Evolutionary conservation across 2,888 invertebrate genomes (phyloP).

Genomic region (Nesidiocoris tenuis): DNA sequence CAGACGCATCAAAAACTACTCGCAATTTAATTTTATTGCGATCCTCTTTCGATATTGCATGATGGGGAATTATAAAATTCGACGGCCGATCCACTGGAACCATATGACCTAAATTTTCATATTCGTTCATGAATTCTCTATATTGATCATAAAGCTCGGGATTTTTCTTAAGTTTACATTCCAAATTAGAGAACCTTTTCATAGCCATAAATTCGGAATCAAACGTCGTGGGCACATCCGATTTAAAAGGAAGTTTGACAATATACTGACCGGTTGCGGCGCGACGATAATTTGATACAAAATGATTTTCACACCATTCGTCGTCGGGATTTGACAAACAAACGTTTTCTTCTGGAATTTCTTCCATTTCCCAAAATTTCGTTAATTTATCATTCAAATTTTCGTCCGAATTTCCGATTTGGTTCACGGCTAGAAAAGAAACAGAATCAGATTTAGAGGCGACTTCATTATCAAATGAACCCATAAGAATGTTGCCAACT

Average conservation of each 20-base stretch:
- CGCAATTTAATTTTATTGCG: not conserved
- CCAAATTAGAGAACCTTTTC: slow-evolving; percentile 16
- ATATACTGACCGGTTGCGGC: slow-evolving; percentile 7
- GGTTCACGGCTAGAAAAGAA: too few relatives aligned
- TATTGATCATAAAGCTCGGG: not conserved
- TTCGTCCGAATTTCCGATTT: too few relatives aligned
- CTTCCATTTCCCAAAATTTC: too few relatives aligned
- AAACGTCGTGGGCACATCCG: too few relatives aligned
- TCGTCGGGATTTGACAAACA: too few relatives aligned
- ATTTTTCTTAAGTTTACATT: slow-evolving; percentile 9
- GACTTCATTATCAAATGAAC: not conserved
- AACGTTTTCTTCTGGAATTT: slow-evolving; percentile 20
- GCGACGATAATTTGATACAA: not conserved
- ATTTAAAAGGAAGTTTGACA: slow-evolving; percentile 22
- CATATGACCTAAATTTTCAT: slow-evolving; percentile 12
- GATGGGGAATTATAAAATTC: slow-evolving; percentile 10
- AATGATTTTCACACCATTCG: slow-evolving; percentile 25
- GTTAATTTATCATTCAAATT: not conserved
- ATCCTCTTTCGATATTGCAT: not conserved
- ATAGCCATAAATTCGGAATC: not conserved
- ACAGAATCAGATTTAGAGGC: not conserved
- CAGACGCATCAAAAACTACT: too few relatives aligned
- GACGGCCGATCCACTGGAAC: not conserved
- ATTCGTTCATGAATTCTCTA: not conserved
- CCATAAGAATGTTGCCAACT: slow-evolving; percentile 19